Percentiles rank a stretch among this genome's conserved stretches.
Conservation (phyloP, 2,113 vertebrate genomes). For the Pavo muticus region DNA sequence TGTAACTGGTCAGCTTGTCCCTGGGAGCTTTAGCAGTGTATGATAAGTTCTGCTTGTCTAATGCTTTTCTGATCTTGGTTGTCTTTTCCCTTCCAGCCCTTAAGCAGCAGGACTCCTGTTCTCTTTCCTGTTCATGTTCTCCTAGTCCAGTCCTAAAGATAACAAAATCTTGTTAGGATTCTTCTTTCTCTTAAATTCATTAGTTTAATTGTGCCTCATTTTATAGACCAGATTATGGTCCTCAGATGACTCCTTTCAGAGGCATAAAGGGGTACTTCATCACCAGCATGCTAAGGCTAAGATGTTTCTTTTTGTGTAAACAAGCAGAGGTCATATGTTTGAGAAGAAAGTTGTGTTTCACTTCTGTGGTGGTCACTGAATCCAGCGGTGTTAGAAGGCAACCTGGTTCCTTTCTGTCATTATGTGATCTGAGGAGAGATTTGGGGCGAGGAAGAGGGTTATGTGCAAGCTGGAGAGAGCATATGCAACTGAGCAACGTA, state of each 20-base stretch:
- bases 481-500: accelerated
- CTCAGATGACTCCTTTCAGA: background rate
- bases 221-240: background rate
- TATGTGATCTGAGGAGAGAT: background rate
- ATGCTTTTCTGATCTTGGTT: background rate
- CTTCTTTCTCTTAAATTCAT: background rate
- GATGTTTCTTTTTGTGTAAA: background rate
- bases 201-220: background rate
- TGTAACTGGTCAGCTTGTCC: background rate
- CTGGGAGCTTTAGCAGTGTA: background rate
- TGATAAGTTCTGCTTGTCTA: background rate
- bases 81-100: background rate
- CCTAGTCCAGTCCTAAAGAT: background rate
- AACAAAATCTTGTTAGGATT: background rate
- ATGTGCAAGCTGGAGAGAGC: background rate
- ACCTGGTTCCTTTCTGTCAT: accelerated
- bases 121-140: background rate
- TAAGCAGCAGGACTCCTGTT: background rate
- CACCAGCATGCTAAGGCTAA: background rate
- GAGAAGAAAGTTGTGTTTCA: background rate
- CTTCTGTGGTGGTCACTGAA: background rate
- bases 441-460: background rate
- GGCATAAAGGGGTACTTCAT: background rate
- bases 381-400: background rate
- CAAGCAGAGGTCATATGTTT: background rate